Evolutionary conservation across 2,797 vertebrate genomes (phyloP).

Genomic region (Loris lydekkerianus): DNA sequence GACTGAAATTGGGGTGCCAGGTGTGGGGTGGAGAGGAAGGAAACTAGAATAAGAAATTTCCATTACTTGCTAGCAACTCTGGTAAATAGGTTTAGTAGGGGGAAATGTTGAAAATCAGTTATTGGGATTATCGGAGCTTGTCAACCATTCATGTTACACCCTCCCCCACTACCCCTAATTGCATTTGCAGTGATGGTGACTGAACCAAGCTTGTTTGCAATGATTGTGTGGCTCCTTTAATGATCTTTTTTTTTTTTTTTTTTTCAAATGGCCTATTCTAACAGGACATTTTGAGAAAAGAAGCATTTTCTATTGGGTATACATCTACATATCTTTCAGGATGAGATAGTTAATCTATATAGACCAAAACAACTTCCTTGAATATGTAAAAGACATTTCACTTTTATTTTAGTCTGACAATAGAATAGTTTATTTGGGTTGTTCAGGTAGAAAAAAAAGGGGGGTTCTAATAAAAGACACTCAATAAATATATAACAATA

Average conservation of each 20-base stretch:
- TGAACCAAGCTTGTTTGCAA: slow-evolving; percentile 21
- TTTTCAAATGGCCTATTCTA: slow-evolving; percentile 42
- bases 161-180: slow-evolving; percentile 55
- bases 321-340: not conserved
- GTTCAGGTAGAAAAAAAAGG: not conserved
- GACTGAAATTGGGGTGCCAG: not conserved
- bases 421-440: slow-evolving; percentile 20
- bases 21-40: slow-evolving; percentile 68
- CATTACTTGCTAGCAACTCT: slow-evolving; percentile 65
- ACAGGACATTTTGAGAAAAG: slow-evolving; percentile 32
- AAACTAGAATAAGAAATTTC: slow-evolving; percentile 60
- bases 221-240: slow-evolving; percentile 39
- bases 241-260: slow-evolving; percentile 18
- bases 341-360: slow-evolving; percentile 12
- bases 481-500: slow-evolving; percentile 57
- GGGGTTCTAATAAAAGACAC: not conserved
- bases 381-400: slow-evolving; percentile 37
- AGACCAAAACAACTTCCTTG: not conserved
- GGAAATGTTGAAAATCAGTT: slow-evolving; percentile 68
- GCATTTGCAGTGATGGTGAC: slow-evolving; percentile 64
- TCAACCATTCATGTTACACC: slow-evolving; percentile 33
- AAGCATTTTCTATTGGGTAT: slow-evolving; percentile 9
- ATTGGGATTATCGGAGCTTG: slow-evolving; percentile 51
- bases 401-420: slow-evolving; percentile 30
- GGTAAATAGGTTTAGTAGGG: slow-evolving; percentile 63